phyloP scores from a whole-genome alignment of 2,113 vertebrate species.

The Podarcis cretensis region DNA sequence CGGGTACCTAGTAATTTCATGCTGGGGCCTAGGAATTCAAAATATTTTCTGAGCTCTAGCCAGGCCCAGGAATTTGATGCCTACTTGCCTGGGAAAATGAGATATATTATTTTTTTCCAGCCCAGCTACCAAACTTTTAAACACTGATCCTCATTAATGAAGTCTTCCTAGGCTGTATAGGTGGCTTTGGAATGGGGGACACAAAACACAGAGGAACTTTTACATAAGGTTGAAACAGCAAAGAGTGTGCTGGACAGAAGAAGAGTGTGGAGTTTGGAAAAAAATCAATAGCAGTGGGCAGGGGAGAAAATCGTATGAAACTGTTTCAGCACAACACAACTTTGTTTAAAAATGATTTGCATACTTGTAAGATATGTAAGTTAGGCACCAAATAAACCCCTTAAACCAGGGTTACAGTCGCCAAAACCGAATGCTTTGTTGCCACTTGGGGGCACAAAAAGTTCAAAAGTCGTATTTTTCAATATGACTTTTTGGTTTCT shows the following conservation, averaged over 20 bases:
- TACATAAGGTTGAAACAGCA: not conserved
- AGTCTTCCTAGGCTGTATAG: not conserved
- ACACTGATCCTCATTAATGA: not conserved
- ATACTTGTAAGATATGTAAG: not conserved
- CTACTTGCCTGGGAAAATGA: not conserved
- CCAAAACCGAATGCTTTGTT: no score
- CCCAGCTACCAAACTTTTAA: not conserved
- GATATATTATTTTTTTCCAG: not conserved
- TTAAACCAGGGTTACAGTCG: no score
- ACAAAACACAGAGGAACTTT: not conserved
- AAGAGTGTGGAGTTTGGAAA: not conserved
- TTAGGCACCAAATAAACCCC: no score
- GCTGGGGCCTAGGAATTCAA: not conserved
- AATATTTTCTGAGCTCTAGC: not conserved
- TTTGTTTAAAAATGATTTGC: not conserved
- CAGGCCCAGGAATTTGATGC: not conserved
- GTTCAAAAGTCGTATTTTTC: no score
- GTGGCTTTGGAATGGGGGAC: not conserved
- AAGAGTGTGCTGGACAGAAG: not conserved
- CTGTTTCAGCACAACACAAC: not conserved
- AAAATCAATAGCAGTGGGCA: not conserved
- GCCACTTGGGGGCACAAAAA: no score
- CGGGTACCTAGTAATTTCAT: slow-evolving; percentile 15
- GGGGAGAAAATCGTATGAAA: not conserved
- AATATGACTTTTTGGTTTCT: no score